Conservation (phyloP, 2,113 vertebrate species). For the Psilopsiagon aymara region DNA sequence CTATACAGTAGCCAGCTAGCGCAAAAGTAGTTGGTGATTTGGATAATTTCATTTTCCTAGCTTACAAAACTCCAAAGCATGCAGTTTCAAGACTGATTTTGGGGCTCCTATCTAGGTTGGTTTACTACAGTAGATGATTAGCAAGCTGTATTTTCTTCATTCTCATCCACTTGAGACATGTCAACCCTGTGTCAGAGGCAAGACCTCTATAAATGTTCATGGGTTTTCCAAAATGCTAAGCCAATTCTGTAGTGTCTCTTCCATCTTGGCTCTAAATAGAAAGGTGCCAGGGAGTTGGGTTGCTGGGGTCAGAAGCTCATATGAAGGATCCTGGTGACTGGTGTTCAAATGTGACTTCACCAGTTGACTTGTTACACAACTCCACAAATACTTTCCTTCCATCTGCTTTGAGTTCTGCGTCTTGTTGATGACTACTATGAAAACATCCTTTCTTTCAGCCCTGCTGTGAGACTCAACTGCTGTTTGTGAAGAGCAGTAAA, state of each 20-base stretch:
- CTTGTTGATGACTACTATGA: not conserved
- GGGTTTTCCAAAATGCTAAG: not conserved
- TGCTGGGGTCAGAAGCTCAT: not conserved
- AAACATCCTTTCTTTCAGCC: not conserved
- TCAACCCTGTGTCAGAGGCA: not conserved
- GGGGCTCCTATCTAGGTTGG: not conserved
- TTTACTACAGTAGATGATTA: not conserved
- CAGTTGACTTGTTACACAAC: not conserved
- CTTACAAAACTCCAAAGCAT: not conserved
- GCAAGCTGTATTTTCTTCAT: not conserved
- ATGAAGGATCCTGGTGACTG: not conserved
- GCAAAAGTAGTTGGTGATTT: not conserved
- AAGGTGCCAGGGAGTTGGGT: not conserved
- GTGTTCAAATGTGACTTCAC: not conserved
- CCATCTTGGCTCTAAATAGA: not conserved
- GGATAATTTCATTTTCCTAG: not conserved
- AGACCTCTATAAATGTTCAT: not conserved
- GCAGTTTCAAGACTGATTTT: not conserved
- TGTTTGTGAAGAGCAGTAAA: not conserved
- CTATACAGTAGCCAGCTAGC: not conserved
- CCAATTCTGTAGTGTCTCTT: not conserved
- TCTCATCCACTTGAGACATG: not conserved
- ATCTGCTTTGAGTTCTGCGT: fast-evolving
- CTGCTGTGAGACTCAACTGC: not conserved
- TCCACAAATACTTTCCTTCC: not conserved